These are phyloP conservation scores for Ceuthmochares aereus DNA, from an alignment of 2,113 vertebrate species.

Conservation along the genomic window DNA sequence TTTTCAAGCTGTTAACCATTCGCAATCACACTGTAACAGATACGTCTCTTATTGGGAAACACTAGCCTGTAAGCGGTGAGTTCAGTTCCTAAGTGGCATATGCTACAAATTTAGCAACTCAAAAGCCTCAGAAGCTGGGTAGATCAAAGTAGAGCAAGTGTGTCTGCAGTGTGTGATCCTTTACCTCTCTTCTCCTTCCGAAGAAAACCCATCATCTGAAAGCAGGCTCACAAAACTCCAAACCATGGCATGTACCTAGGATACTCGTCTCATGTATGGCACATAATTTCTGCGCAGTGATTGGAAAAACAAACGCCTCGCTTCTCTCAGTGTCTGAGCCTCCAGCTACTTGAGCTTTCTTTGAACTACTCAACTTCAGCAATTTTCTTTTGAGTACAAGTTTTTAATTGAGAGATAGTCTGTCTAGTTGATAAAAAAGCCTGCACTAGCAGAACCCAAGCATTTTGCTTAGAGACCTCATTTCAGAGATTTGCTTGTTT, in stretches of 20 bases:
- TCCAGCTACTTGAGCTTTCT: background rate
- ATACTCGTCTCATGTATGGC: background rate
- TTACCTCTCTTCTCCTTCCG: background rate
- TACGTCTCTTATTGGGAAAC: background rate
- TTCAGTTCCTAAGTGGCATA: background rate
- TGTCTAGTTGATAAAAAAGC: background rate
- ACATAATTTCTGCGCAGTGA: background rate
- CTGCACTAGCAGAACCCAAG: background rate
- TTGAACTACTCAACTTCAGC: background rate
- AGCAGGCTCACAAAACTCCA: background rate
- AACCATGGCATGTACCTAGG: too few relatives aligned
- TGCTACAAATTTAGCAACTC: background rate
- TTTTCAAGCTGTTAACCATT: background rate
- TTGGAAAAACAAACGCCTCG: accelerated
- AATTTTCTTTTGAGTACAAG: background rate
- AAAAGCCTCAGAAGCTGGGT: background rate
- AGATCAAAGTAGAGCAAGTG: background rate
- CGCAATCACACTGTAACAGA: background rate
- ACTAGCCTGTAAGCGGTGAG: background rate
- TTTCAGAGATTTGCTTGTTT: background rate
- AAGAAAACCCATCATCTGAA: background rate
- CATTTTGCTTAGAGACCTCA: background rate
- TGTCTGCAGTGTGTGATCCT: background rate
- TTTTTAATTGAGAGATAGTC: background rate
- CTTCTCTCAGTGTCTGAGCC: background rate